phyloP scores from a whole-genome alignment of 2,113 vertebrate species.

The Prionailurus bengalensis region DNA sequence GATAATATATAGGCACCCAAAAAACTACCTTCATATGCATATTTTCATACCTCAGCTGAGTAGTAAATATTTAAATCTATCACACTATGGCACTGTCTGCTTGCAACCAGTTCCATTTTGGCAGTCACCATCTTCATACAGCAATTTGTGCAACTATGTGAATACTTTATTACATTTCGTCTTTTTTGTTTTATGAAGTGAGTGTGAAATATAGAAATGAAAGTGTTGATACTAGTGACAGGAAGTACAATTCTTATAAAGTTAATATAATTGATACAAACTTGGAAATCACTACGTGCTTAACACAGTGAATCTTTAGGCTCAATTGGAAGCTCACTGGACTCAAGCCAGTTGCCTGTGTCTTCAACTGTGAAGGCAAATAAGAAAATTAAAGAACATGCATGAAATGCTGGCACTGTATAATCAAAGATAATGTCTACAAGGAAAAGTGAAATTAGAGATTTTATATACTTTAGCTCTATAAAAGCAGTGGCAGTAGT shows the following conservation, averaged over 20 bases:
- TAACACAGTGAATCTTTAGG: conserved; percentile 36
- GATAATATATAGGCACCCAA: not conserved
- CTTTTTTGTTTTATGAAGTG: not conserved
- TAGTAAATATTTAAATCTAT: conserved; percentile 25
- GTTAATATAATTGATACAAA: conserved; percentile 31
- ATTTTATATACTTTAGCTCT: not conserved
- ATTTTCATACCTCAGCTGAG: conserved; percentile 9
- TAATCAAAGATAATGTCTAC: conserved; percentile 37
- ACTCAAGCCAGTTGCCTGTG: conserved; percentile 56
- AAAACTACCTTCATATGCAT: not conserved
- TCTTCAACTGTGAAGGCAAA: conserved; percentile 74
- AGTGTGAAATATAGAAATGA: conserved; percentile 50
- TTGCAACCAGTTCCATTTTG: not conserved
- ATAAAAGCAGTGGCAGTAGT: not conserved
- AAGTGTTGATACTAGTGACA: conserved; percentile 48
- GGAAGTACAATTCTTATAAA: conserved; percentile 40
- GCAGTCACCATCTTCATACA: not conserved
- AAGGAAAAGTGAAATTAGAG: not conserved
- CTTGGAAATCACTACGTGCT: conserved; percentile 60
- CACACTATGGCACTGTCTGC: not conserved
- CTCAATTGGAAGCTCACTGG: conserved; percentile 53
- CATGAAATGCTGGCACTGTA: conserved; percentile 32
- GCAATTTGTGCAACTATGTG: not conserved
- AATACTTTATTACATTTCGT: not conserved
- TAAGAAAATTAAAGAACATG: conserved; percentile 62